Evolutionary conservation across 2,797 vertebrate species (phyloP).

Genomic region (Gastrophryne carolinensis): DNA sequence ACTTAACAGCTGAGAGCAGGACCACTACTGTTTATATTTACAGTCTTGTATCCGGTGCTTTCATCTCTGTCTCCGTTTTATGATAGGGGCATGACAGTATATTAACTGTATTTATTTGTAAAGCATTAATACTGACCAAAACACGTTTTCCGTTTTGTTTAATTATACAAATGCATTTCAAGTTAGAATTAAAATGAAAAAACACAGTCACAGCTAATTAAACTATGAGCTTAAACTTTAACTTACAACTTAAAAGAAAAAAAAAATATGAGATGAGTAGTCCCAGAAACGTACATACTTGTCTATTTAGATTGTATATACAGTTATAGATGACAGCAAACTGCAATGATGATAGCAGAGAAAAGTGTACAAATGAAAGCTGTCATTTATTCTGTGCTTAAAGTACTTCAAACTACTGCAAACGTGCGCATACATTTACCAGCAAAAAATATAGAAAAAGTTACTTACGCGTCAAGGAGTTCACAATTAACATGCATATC

Average conservation of each 20-base stretch:
- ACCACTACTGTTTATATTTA: slow-evolving; percentile 44
- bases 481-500: slow-evolving; percentile 49
- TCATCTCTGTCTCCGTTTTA: slow-evolving; percentile 34
- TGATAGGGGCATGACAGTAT: slow-evolving; percentile 30
- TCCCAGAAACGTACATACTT: too few relatives aligned
- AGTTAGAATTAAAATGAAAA: background rate
- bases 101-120: slow-evolving; percentile 40
- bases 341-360: background rate
- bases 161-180: background rate
- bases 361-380: background rate
- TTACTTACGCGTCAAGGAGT: slow-evolving; percentile 51
- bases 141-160: background rate
- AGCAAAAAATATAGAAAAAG: slow-evolving; percentile 27
- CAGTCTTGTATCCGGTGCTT: slow-evolving; percentile 33
- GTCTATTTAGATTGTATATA: too few relatives aligned
- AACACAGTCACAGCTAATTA: background rate
- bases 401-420: background rate
- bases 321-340: background rate
- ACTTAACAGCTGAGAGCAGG: slow-evolving; percentile 35
- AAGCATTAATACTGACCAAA: background rate
- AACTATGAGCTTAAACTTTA: background rate
- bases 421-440: slow-evolving; percentile 18
- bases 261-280: too few relatives aligned
- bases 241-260: background rate
- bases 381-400: background rate